These are phyloP conservation scores for Toxotes jaculatrix DNA, from an alignment of 2,113 vertebrate genomes.

Conservation along the genomic window DNA sequence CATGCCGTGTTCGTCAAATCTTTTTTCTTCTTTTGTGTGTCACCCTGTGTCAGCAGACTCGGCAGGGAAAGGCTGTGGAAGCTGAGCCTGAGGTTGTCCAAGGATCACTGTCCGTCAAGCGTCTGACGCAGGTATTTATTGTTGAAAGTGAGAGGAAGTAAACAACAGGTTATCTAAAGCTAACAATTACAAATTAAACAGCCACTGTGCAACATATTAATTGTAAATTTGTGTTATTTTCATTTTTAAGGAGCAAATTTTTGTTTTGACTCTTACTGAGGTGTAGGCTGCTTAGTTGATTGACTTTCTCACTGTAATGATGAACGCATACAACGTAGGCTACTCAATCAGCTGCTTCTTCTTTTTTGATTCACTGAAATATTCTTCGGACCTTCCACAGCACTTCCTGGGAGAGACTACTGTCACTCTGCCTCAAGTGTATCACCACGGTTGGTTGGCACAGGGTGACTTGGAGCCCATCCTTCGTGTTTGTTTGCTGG, in stretches of 20 bases:
- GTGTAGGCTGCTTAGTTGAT: not conserved
- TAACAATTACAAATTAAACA: not conserved
- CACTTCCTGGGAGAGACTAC: conserved; percentile 78
- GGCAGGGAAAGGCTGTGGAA: conserved; percentile 45
- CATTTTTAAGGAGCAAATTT: not conserved
- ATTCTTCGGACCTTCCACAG: conserved; percentile 73
- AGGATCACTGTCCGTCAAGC: conserved; percentile 82
- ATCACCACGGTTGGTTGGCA: conserved; percentile 69
- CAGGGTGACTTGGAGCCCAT: conserved; percentile 83
- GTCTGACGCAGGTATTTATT: conserved; percentile 87
- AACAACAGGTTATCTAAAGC: not conserved
- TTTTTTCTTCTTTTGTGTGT: conserved; percentile 47
- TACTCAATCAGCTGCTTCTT: not conserved
- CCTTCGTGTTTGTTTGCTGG: conserved; percentile 90
- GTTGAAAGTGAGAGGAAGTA: not conserved
- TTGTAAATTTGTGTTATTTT: not conserved
- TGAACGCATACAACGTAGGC: not conserved
- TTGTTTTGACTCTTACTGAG: not conserved
- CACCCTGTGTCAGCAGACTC: conserved; percentile 53
- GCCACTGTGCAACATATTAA: not conserved
- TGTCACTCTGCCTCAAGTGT: conserved; percentile 71
- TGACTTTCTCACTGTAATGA: not conserved
- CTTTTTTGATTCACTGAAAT: not conserved
- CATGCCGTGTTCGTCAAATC: conserved; percentile 39
- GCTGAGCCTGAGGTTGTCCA: conserved; percentile 44